Evolutionary conservation across 2,113 vertebrate species (phyloP), one percentile per base, ranked within the genome.

Genomic region (Macrotis lagotis): DNA sequence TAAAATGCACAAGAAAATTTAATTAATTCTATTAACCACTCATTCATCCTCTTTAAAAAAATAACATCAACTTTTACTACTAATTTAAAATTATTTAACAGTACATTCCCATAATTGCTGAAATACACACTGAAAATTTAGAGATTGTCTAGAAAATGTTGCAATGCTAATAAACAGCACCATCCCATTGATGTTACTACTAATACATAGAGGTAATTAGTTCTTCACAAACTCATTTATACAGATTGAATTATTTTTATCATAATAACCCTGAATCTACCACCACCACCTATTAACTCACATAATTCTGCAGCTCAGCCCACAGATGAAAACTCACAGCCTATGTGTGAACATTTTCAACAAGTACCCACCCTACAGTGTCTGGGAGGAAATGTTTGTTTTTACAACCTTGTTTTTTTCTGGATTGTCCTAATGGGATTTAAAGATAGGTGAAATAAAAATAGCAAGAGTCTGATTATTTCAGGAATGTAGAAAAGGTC

Each of bases 1-100:
- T 25, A 59, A 92, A 97, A n/a, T 89, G 74, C 37, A 94, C 44
- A 91, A 48, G 51, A 95, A 66, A n/a, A 44, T 53, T 94, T 52
- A 51, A 50, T 90, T 94, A 95, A 74, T 66, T 91, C 89, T 47
- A 91, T 50, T 91, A 93, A 90, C 49, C 16, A 88, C 5, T 90
- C 16, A 52, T 5, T 88, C 3, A 50, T 19, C 50, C n/a, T 88
- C 26, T 48, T 92, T 11, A 22, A 44, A 83, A 44, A 44, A 44
- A 83, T 44, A 44, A 44, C 44, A 5, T 83, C n/a, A 59, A 59
- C 28, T 44, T 44, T 83, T 83, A 22, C 66, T 83, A 44, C 7
- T 83, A 83, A 44, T 83, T 83, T 83, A 44, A 44, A 83, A 44
- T 24, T 44, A 83, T 1, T 83, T 83, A 24, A 28, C 53, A 59